Base-by-base conservation (phyloP, 2,888 invertebrate species). In the Caenorhabditis angaria region DNA sequence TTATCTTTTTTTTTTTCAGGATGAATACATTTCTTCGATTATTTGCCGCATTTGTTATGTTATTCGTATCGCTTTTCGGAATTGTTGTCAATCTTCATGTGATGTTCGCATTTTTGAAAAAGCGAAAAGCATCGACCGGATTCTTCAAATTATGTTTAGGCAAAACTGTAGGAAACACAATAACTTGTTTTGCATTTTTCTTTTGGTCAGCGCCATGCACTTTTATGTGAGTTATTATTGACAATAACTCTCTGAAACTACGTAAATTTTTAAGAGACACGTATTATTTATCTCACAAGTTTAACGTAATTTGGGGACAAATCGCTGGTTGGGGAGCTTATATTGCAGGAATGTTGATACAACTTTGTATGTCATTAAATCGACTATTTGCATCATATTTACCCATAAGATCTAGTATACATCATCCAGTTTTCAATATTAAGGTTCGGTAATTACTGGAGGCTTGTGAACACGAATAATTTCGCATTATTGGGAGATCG, bases 281-380 rank as follows among this genome's bases (percentile, higher is more conserved):
- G 20, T 71, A 67, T 28, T 71, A 71, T 35, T 48, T 71, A 24
- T 61, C 67, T 8, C 29, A 67, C 8, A 51, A 56, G 25, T 58
- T 41, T 14, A 67, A 67, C 47, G 22, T 71, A 6, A 57, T 67
- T 1, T 67, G 66, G 64, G 71, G 67, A 18, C 71, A 71, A 47
- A 47, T 67, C 18, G 67, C 71, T 8, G 71, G 67, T 24, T 71
- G 66, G 62, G 64, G 66, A 24, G 61, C 61, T 14, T 71, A 71
- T 48, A 47, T 61, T 10, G 47, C 56, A 4, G 63, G 69, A 24
- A 64, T 69, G 1, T 56, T 55, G 22, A 59, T 69, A n/a, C 69
- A 69, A 61, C 22, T 69, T 2, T 63, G 60, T 18, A 25, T 69
- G 8, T 69, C 69, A 20, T 41, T 69, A 2, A 69, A 69, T 29